A percentile compares a stretch with the other conserved stretches of the same genome.
These are phyloP conservation scores for Drosophila nebulosa DNA, from an alignment of 1,140 invertebrate genomes.

Conservation along the genomic window DNA sequence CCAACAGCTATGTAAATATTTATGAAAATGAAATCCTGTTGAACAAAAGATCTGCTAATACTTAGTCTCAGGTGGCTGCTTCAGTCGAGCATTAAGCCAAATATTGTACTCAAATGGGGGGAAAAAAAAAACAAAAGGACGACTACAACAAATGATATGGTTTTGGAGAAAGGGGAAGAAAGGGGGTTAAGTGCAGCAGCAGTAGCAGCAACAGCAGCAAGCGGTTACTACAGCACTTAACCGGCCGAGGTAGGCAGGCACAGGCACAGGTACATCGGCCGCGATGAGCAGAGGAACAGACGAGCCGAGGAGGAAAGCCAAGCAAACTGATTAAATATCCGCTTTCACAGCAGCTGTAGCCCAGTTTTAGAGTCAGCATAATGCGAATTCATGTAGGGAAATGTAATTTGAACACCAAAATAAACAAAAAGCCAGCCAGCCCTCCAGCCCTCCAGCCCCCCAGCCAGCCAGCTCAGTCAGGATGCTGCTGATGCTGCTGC, in stretches of 20 bases:
- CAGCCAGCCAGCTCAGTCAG: constrained; percentile 21
- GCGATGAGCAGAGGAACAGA: constrained; percentile 1
- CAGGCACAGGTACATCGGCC: neutral
- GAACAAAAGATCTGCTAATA: constrained; percentile 18
- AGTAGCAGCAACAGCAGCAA: neutral
- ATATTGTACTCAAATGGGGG: constrained; percentile 48
- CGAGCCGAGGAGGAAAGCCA: neutral
- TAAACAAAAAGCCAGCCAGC: constrained; percentile 48
- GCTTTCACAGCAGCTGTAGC: constrained; percentile 20
- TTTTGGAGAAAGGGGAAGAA: neutral
- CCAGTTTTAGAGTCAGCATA: constrained; percentile 51
- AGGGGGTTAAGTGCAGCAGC: constrained; percentile 27
- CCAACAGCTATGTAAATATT: neutral
- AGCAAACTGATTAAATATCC: constrained; percentile 75
- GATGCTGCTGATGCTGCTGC: too few relatives aligned
- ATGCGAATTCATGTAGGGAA: constrained; percentile 60
- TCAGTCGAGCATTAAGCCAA: constrained; percentile 24
- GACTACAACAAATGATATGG: neutral
- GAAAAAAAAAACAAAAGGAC: constrained; percentile 18
- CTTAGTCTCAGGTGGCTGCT: constrained; percentile 26
- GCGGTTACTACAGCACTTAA: constrained; percentile 27
- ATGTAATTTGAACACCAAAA: constrained; percentile 72
- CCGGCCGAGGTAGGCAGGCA: neutral
- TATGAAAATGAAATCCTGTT: neutral
- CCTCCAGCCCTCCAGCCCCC: neutral